A percentile compares a stretch with the other conserved stretches of the same genome.
Evolutionary conservation across 1,140 invertebrate genomes (phyloP).

Genomic region (Ditylenchus dipsaci): DNA sequence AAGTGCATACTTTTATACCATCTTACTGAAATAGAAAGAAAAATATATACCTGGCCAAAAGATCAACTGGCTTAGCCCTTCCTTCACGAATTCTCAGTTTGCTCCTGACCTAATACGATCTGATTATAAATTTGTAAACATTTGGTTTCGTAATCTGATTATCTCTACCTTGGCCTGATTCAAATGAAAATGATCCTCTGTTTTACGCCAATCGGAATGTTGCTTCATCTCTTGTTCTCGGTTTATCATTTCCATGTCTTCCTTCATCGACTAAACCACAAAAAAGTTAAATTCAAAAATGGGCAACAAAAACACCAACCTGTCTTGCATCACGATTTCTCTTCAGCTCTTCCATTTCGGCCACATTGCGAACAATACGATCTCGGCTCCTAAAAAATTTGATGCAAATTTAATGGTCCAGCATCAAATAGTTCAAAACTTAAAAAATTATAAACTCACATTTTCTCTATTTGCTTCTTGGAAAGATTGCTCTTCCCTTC

Average conservation of each 20-base stretch:
- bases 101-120: too few species aligned
- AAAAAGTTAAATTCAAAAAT: background rate
- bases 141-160: background rate
- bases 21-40: background rate
- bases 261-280: slow-evolving; percentile 68
- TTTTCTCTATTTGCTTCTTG: slow-evolving; percentile 76
- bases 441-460: slow-evolving; percentile 74
- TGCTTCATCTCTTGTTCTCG: slow-evolving; percentile 88
- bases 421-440: slow-evolving; percentile 67
- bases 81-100: slow-evolving; percentile 86
- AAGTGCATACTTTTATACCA: background rate
- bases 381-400: slow-evolving; percentile 29
- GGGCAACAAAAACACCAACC: slow-evolving; percentile 33
- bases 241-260: slow-evolving; percentile 78
- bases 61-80: slow-evolving; percentile 94
- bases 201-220: slow-evolving; percentile 85
- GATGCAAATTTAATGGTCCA: slow-evolving; percentile 1
- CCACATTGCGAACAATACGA: slow-evolving; percentile 43
- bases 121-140: too few species aligned
- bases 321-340: slow-evolving; percentile 84
- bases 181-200: slow-evolving; percentile 69
- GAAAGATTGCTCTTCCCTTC: slow-evolving; percentile 78
- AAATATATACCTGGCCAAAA: slow-evolving; percentile 25
- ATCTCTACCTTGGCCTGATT: slow-evolving; percentile 66
- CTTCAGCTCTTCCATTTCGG: slow-evolving; percentile 66